phyloP scores from a whole-genome alignment of 2,888 invertebrate species.

The Arctia plantaginis region DNA sequence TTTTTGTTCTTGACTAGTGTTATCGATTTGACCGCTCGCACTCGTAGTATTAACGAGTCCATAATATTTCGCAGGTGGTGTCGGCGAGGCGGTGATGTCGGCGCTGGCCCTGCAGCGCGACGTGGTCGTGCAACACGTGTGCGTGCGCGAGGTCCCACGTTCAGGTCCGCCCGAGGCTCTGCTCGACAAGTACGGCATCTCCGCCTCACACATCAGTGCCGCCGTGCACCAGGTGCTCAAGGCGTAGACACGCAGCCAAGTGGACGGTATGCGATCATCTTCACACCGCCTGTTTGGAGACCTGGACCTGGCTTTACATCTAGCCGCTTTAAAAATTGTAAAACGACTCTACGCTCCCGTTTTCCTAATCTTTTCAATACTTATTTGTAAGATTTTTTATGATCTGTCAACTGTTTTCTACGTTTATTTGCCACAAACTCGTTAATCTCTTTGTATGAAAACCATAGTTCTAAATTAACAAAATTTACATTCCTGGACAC shows the following conservation, averaged over 20 bases:
- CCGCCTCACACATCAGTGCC: conserved; percentile 91
- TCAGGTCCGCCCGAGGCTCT: conserved; percentile 96
- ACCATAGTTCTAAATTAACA: conserved; percentile 8
- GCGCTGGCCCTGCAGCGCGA: conserved; percentile 91
- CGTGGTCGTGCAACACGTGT: conserved; percentile 92
- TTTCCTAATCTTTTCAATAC: not conserved
- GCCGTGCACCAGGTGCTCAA: conserved; percentile 89
- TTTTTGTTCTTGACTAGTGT: too few relatives aligned
- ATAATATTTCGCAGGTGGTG: conserved; percentile 88
- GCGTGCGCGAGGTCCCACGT: conserved; percentile 94
- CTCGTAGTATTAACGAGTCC: too few relatives aligned
- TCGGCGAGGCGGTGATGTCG: conserved; percentile 97
- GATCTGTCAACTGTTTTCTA: conserved; percentile 1
- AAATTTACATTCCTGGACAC: conserved; percentile 22
- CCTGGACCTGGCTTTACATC: too few relatives aligned
- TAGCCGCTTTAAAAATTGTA: too few relatives aligned
- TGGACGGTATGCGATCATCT: conserved; percentile 16
- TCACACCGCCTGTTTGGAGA: too few relatives aligned
- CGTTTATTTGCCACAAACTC: not conserved
- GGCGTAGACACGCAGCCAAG: conserved; percentile 43
- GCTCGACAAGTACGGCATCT: conserved; percentile 95
- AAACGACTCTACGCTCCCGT: too few relatives aligned
- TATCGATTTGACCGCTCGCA: too few relatives aligned
- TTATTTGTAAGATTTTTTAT: conserved; percentile 6
- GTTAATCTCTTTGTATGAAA: not conserved